Base-by-base conservation (phyloP, 2,888 invertebrate genomes). In the Drosophila nr. perissopoda region DNA sequence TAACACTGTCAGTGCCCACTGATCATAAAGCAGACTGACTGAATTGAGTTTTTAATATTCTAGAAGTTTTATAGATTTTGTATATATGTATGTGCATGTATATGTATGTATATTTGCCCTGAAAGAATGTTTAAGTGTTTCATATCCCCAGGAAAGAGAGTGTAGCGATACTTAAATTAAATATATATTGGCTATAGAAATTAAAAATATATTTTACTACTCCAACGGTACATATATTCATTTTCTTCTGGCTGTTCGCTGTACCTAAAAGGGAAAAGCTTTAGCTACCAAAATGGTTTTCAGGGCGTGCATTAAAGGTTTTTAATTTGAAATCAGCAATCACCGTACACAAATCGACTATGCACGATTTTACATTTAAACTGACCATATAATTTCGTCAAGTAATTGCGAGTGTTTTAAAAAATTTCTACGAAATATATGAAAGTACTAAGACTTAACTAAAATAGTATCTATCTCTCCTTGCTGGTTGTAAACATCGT, bases 21-120 rank as follows among this genome's bases (percentile, higher is more conserved):
- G 64, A 71, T 81, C 70, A 83, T 86, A 58, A 86, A 83, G 77
- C 77, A 74, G 69, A 34, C 42, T 42, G 21, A 11, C 7, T 46
- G 40, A 48, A 69, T 56, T 13, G 33, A 57, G 51, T 56, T 61
- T 34, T 42, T 21, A 42, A 21, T 42, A 42, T 42, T 42, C 5
- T 42, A 21, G 5, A 21, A n/a, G 40, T 42, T 42, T 42, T 42
- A 21, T 42, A 11, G 40, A n/a, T 42, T 21, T 42, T 1, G 38
- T 62, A 38, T 11, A 40, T 27, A 31, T 53, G 33, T 10, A 34
- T 27, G 29, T 8, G 11, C 4, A 27, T 49, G 7, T 6, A 5
- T 29, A 27, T 48, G 16, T 48, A 10, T 48, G 10, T 29, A 29
- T 29, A 58, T 21, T 36, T 53, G 52, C 16, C 27, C 18, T 8